Conservation (phyloP, 2,888 invertebrate genomes). For the Euzophera pinguis region DNA sequence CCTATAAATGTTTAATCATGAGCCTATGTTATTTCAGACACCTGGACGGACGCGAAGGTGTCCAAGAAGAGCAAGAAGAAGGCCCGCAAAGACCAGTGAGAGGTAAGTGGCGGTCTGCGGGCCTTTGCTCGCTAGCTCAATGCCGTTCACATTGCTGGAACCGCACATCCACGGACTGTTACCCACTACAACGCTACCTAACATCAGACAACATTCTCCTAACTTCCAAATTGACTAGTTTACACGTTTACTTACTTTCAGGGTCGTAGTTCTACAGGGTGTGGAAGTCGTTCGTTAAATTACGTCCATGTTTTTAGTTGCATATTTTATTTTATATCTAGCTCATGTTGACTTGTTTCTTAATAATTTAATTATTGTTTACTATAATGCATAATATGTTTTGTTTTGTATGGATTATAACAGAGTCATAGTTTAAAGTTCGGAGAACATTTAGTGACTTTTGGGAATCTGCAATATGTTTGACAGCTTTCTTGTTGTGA, state of each 20-base stretch:
- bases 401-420: conserved; percentile 50
- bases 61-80: conserved; percentile 89
- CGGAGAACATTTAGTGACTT: conserved; percentile 49
- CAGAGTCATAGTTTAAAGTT: conserved; percentile 32
- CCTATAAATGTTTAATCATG: not conserved
- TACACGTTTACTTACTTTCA: conserved; percentile 28
- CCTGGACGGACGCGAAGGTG: conserved; percentile 87
- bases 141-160: conserved; percentile 60
- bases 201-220: not conserved
- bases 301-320: conserved; percentile 77
- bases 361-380: conserved; percentile 73
- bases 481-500: conserved; percentile 22
- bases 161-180: conserved; percentile 34
- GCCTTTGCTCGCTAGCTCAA: conserved; percentile 60
- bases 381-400: conserved; percentile 67
- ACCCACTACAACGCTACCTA: not conserved
- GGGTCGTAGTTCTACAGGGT: conserved; percentile 69
- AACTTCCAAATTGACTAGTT: conserved; percentile 15
- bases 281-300: conserved; percentile 60
- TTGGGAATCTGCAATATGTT: conserved; percentile 76
- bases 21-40: conserved; percentile 68
- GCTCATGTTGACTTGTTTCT: conserved; percentile 68
- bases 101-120: conserved; percentile 44
- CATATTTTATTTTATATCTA: conserved; percentile 73
- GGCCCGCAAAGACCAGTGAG: conserved; percentile 86